A percentile compares a stretch with the other conserved stretches of the same genome.
phyloP scores from a whole-genome alignment of 2,888 invertebrate species.

The Carcina quercana region DNA sequence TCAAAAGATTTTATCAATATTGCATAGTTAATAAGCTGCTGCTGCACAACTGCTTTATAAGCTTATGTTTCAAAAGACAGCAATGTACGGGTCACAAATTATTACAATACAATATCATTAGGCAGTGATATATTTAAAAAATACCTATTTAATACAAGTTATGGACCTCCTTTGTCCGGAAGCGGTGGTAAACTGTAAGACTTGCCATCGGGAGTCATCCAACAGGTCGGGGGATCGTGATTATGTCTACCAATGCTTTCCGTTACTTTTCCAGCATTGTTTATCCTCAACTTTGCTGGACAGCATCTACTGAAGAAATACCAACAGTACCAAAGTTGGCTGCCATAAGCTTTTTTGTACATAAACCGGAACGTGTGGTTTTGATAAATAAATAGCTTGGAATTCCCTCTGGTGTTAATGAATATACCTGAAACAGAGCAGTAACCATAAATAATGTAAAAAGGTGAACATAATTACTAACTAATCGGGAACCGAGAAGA shows the following conservation, averaged over 20 bases:
- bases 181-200: conserved; percentile 59
- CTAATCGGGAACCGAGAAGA: no score
- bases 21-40: no score
- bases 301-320: conserved; percentile 68
- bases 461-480: conserved; percentile 16
- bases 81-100: background rate
- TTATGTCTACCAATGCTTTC: conserved; percentile 64
- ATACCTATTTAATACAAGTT: no score
- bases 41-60: no score
- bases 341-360: conserved; percentile 70
- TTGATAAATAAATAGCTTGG: conserved; percentile 65
- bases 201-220: conserved; percentile 69
- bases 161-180: conserved; percentile 37
- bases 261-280: conserved; percentile 61
- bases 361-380: conserved; percentile 69
- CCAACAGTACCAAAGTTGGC: conserved; percentile 69
- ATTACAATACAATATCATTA: background rate
- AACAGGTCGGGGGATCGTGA: conserved; percentile 65
- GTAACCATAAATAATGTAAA: conserved; percentile 15
- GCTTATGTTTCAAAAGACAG: no score
- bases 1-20: no score
- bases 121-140: background rate
- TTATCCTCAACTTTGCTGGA: conserved; percentile 61
- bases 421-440: conserved; percentile 59
- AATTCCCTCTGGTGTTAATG: conserved; percentile 67